Evolutionary conservation across 2,113 vertebrate genomes (phyloP), one percentile per base, ranked within the genome.

Genomic region (Chlamydotis undulata): DNA sequence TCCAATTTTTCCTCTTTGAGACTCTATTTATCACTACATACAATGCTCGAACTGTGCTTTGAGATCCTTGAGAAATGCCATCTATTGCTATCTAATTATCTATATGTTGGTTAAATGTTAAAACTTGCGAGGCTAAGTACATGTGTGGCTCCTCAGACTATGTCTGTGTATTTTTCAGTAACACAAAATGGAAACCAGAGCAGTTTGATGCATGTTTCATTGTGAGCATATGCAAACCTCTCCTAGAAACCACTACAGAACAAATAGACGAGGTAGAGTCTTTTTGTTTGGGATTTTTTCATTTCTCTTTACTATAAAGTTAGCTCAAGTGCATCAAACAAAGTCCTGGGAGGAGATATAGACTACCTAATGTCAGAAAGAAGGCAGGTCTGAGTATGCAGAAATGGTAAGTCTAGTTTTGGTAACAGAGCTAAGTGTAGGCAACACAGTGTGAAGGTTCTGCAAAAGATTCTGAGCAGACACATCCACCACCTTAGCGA

Each of bases 251-350:
- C 23, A 88, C 13, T 31, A 53, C 35, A 67, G 56, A 88, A 59
- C 25, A 77, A 81, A 39, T 0, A 0, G 31, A 43, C 1, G 12
- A 57, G 15, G 19, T 11, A 57, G 31, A 50, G 8, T 25, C 8
- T 57, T 78, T 67, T n/a, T 43, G 5, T 21, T 13, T 59, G 24
- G 13, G 3, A 63, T 45, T 37, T 78, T 57, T 93, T 31, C 12
- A 50, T 67, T 75, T 70, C 8, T 74, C 15, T 75, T 49, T 63
- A 45, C 7, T 79, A 24, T 14, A 50, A 78, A 78, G 31, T 56
- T 14, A 56, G 21, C 35, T 85, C 37, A 69, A 52, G 22, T 33
- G 47, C 3, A 1, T 19, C n/a, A 70, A 69, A 50, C 19, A n/a
- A 64, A n/a, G n/a, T 75, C 22, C 57, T 50, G 10, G 75, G 13